Base-by-base conservation (phyloP, 1,140 invertebrate species). In the Leptinotarsa texana region DNA sequence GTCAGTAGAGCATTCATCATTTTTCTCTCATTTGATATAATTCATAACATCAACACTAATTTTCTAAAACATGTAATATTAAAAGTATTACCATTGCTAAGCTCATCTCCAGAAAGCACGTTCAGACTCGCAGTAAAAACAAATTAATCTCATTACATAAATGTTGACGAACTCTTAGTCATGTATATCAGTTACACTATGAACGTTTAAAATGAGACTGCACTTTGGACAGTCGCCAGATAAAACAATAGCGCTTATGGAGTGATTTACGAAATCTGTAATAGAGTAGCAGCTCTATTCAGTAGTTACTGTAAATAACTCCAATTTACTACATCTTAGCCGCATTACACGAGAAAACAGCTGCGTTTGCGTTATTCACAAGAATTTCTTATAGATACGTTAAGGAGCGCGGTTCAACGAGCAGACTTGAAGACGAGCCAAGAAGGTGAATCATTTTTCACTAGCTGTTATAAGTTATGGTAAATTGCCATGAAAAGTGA, bases 221-320 rank as follows among this genome's bases (percentile, higher is more conserved):
- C 33, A 68, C 66, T 68, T 68, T 68, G 66, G 66, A 68, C 24
- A 17, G 42, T 2, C 66, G 66, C 66, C 66, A 68, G 66, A 68
- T 68, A 68, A 68, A 68, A 68, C 66, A 68, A 68, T 68, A 42
- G 66, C 42, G 42, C 66, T 68, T 68, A 68, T 18, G 33, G 33
- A 18, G 42, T 68, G 66, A 68, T 68, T 68, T 68, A 68, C 24
- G 24, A 47, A 68, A 68, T 68, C 66, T 68, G 33, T 68, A 68
- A 68, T 68, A 27, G 42, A 68, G 66, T 68, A 68, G 33, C 66
- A 57, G 51, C 51, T 57, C n/a, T 57, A 57, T 57, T 68, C 24
- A 68, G 66, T 68, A 68, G 66, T 68, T 68, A 68, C 66, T 42
- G 66, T 68, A 68, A 68, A 68, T 68, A 68, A 68, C 33, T 68